phyloP scores from a whole-genome alignment of 1,140 invertebrate genomes.

The Aphelinus atriplicis region DNA sequence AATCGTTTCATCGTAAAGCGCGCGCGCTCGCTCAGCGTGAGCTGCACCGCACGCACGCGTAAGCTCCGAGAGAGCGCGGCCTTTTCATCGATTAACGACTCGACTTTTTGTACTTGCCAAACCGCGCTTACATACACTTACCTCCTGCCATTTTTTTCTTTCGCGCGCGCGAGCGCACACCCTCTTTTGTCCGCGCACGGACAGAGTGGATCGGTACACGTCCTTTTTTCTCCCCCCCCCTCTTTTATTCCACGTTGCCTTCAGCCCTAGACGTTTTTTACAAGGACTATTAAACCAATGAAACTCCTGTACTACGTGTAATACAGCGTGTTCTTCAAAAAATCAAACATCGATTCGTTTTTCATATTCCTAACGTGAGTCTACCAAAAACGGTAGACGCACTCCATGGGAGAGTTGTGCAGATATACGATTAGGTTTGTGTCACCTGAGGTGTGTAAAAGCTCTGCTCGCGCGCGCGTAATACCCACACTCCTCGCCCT shows the following conservation, averaged over 20 bases:
- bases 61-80: neutral
- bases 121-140: neutral
- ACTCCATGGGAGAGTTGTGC: no score
- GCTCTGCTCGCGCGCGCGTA: no score
- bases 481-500: no score
- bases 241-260: neutral
- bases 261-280: neutral
- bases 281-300: neutral
- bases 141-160: no score
- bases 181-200: neutral
- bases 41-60: no score
- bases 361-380: no score
- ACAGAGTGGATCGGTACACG: neutral
- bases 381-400: no score
- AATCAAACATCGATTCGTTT: no score
- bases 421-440: no score
- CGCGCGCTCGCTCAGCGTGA: neutral
- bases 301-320: no score
- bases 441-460: no score
- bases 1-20: slow-evolving; percentile 34
- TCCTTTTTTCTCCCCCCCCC: neutral
- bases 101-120: neutral
- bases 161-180: neutral
- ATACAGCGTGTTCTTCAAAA: no score
- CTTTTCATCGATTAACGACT: slow-evolving; percentile 21